Evolutionary conservation across 1,140 invertebrate genomes (phyloP), one percentile per base, ranked within the genome.

Genomic region (Caenorhabditis brenneri): DNA sequence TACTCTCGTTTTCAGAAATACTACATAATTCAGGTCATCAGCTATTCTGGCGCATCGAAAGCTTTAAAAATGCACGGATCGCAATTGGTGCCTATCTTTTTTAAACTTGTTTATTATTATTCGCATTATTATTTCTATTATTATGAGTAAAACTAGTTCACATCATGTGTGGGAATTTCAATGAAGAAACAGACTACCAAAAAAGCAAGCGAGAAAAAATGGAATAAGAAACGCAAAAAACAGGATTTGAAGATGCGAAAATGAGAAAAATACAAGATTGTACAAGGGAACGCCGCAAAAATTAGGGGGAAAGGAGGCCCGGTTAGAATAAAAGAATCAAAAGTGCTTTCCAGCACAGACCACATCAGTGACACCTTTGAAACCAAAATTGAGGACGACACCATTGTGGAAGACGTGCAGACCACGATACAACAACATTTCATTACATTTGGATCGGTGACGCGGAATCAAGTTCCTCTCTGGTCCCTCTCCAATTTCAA

Each of bases 371-470:
- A 74, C 65, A 74, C 65, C 65, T 74, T 74, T 74, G 65, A 74
- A 74, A 74, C 65, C 65, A 42, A 74, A 74, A 74, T 74, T 74
- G 65, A 74, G 65, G 65, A 74, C 65, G 65, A 74, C 65, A 74
- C 36, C 65, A 74, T 42, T 74, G 65, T 74, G 65, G 65, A 74
- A 74, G 65, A 74, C 36, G 36, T 39, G 65, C 36, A 74, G 65
- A 74, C 65, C 36, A 42, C 65, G 65, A 74, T 74, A 74, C 36
- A 74, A 74, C 65, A 74, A 74, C 65, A 74, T 74, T 74, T 74
- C 65, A 74, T 74, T 74, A 74, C 65, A 74, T 74, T 74, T 74
- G 65, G 65, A 74, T 74, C 65, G 65, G 65, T 74, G 65, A 74
- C 65, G 65, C 65, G 65, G 65, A 74, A 74, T 74, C 65, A 74